A percentile compares a stretch with the other conserved stretches of the same genome.
Evolutionary conservation across 2,888 invertebrate genomes (phyloP).

Genomic region (Leptopilina syphax): DNA sequence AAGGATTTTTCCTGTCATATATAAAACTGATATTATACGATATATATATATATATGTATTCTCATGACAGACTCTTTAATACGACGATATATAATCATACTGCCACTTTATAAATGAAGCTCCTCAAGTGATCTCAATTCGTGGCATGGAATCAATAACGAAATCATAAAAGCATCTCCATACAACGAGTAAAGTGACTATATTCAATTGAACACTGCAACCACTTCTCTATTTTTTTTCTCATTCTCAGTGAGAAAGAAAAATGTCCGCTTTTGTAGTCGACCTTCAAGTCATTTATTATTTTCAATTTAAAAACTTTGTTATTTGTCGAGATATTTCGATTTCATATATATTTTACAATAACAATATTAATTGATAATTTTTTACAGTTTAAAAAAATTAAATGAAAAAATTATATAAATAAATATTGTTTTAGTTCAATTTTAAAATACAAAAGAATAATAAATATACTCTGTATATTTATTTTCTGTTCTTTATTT

Average conservation of each 20-base stretch:
- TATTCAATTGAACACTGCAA: slow-evolving; percentile 1
- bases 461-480: too few relatives aligned
- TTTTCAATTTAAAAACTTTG: slow-evolving; percentile 13
- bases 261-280: not conserved
- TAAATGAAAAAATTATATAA: too few relatives aligned
- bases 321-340: slow-evolving; percentile 7
- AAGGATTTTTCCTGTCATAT: slow-evolving; percentile 3
- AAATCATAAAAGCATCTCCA: slow-evolving; percentile 31
- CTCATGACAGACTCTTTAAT: slow-evolving; percentile 24
- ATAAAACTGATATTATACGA: slow-evolving; percentile 24
- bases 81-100: slow-evolving; percentile 10
- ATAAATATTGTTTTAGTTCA: too few relatives aligned
- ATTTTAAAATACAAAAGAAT: too few relatives aligned
- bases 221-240: not conserved
- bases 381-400: too few relatives aligned
- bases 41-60: not conserved
- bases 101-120: slow-evolving; percentile 31
- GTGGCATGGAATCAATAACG: slow-evolving; percentile 37
- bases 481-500: too few relatives aligned
- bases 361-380: too few relatives aligned
- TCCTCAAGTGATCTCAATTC: slow-evolving; percentile 37
- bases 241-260: not conserved
- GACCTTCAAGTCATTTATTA: slow-evolving; percentile 3
- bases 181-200: slow-evolving; percentile 10
- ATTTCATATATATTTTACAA: not conserved